Evolutionary conservation across 2,113 vertebrate genomes (phyloP).

Genomic region (Larimichthys crocea): DNA sequence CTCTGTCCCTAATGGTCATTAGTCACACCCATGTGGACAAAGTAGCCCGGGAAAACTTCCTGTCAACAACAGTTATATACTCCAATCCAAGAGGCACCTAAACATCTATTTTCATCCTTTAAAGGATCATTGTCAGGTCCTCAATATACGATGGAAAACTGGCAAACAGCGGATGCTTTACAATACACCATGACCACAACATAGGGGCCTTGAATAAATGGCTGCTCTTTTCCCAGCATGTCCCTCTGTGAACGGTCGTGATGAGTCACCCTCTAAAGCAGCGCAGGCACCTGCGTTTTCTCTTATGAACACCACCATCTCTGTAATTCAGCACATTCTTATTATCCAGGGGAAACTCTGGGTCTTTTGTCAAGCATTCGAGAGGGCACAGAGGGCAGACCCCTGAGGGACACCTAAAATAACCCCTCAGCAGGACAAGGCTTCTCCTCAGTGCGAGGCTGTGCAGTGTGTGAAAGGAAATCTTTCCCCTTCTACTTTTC

Average conservation of each 20-base stretch:
- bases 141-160: constrained; percentile 63
- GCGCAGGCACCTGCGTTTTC: constrained; percentile 60
- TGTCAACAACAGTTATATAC: constrained; percentile 42
- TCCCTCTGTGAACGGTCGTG: constrained; percentile 19
- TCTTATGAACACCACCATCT: constrained; percentile 15
- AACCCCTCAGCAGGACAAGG: constrained; percentile 50
- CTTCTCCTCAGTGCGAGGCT: constrained; percentile 32
- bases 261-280: constrained; percentile 57
- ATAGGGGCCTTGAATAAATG: constrained; percentile 49
- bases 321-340: constrained; percentile 37
- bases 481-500: constrained; percentile 55
- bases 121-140: constrained; percentile 49
- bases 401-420: constrained; percentile 63
- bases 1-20: constrained; percentile 54
- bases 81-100: constrained; percentile 52
- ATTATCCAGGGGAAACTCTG: constrained; percentile 40
- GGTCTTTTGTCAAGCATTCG: constrained; percentile 57
- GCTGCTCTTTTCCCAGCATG: constrained; percentile 66
- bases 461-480: constrained; percentile 65
- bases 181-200: constrained; percentile 59
- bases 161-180: constrained; percentile 52
- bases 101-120: constrained; percentile 51
- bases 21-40: constrained; percentile 58
- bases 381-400: constrained; percentile 44
- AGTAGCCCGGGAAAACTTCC: constrained; percentile 49